Percentiles rank a stretch among this genome's conserved stretches.
phyloP scores from a whole-genome alignment of 2,113 vertebrate species.

The Hymenochirus boettgeri region DNA sequence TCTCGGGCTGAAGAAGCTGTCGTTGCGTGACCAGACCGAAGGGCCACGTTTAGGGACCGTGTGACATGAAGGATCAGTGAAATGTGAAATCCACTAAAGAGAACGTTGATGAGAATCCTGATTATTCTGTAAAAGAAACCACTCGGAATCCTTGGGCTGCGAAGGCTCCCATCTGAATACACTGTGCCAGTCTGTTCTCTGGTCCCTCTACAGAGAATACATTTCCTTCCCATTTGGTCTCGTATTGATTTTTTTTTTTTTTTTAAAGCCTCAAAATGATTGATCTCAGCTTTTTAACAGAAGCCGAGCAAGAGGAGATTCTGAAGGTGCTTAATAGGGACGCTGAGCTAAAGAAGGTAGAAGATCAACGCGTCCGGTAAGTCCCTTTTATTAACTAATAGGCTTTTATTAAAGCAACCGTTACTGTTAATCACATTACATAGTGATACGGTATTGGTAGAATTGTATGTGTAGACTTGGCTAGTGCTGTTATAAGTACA shows the following conservation, averaged over 20 bases:
- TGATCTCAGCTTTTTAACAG: constrained; percentile 85
- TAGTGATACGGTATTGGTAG: too few relatives aligned
- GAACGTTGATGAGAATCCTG: neutral
- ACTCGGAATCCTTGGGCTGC: neutral
- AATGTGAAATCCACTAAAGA: constrained; percentile 1
- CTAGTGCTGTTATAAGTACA: too few relatives aligned
- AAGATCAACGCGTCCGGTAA: constrained; percentile 85
- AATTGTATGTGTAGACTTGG: too few relatives aligned
- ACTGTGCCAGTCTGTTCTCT: neutral
- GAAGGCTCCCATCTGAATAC: neutral
- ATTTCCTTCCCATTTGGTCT: neutral
- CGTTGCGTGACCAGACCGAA: neutral
- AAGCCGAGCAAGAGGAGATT: constrained; percentile 84
- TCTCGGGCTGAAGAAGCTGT: neutral
- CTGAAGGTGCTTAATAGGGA: constrained; percentile 82
- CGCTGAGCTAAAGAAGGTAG: constrained; percentile 74
- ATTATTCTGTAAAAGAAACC: neutral
- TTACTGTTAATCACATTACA: too few relatives aligned
- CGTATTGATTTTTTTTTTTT: constrained; percentile 21
- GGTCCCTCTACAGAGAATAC: neutral
- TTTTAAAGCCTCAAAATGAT: constrained; percentile 70
- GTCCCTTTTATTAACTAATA: too few relatives aligned
- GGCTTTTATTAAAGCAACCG: too few relatives aligned
- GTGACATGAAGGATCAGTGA: neutral
- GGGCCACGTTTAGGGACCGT: neutral